These are phyloP conservation scores for Halcyon senegalensis DNA, from an alignment of 2,113 vertebrate genomes.

Conservation along the genomic window DNA sequence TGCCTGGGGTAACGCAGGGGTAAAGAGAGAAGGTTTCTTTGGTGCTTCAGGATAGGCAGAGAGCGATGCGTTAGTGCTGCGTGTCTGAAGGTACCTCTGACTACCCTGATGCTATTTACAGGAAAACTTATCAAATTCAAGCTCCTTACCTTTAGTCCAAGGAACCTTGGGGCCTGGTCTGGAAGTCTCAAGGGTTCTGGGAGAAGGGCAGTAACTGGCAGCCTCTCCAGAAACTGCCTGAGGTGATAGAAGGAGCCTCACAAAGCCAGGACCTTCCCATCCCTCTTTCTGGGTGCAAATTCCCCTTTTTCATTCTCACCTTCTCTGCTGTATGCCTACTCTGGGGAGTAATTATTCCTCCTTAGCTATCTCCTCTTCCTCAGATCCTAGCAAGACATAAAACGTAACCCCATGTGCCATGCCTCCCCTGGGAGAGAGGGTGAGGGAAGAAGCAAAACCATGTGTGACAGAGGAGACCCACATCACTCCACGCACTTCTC, in stretches of 20 bases:
- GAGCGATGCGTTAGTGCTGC: not conserved
- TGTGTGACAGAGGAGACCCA: not conserved
- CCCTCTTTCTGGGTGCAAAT: not conserved
- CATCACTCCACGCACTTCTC: not conserved
- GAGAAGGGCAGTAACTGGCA: not conserved
- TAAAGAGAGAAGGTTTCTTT: not conserved
- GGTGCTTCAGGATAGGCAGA: not conserved
- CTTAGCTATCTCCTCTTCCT: not conserved
- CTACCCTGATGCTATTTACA: not conserved
- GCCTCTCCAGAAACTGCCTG: not conserved
- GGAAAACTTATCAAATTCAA: not conserved
- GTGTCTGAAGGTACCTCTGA: not conserved
- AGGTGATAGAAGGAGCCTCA: not conserved
- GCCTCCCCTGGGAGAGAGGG: not conserved
- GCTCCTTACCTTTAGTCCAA: not conserved
- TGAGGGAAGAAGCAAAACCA: not conserved
- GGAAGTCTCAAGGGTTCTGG: not conserved
- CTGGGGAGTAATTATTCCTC: not conserved
- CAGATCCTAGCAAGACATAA: not conserved
- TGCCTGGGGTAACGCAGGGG: accelerated
- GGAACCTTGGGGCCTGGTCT: not conserved
- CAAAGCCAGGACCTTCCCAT: not conserved
- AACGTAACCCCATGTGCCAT: not conserved
- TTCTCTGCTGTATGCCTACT: not conserved
- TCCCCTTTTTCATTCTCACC: not conserved